Evolutionary conservation across 2,888 invertebrate genomes (phyloP).

Genomic region (Cantharis lateralis): DNA sequence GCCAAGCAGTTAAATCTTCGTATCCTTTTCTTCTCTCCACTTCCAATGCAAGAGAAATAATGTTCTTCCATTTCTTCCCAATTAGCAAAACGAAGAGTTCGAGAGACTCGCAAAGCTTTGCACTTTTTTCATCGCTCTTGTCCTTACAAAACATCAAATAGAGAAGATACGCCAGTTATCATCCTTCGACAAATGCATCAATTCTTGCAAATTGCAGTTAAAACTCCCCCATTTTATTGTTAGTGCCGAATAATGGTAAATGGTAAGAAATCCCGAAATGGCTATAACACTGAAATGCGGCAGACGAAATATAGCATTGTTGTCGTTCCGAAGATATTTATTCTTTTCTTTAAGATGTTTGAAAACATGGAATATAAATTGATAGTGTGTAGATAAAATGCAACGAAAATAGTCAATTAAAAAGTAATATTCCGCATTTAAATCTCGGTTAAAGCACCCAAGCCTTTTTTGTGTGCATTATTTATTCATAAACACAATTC

Average conservation of each 20-base stretch:
- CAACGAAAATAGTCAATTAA: neutral
- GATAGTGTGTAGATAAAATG: neutral
- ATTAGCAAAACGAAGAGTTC: neutral
- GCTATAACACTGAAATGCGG: neutral
- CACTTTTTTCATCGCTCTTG: neutral
- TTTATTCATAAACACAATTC: neutral
- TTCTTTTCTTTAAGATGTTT: neutral
- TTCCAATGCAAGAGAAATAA: too few relatives aligned
- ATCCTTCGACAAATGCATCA: neutral
- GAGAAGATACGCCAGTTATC: neutral
- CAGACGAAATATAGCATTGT: neutral
- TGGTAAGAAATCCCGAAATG: neutral
- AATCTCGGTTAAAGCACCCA: neutral
- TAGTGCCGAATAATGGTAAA: neutral
- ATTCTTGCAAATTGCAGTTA: neutral
- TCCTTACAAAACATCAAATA: neutral
- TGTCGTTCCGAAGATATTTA: neutral
- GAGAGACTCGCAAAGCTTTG: neutral
- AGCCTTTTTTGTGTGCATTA: neutral
- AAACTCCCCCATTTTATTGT: neutral
- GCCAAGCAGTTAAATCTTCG: too few relatives aligned
- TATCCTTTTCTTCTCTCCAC: too few relatives aligned
- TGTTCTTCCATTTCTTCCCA: neutral
- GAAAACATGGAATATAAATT: neutral
- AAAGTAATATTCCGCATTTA: neutral